phyloP scores from a whole-genome alignment of 2,113 vertebrate species.

The Macroglossus sobrinus region DNA sequence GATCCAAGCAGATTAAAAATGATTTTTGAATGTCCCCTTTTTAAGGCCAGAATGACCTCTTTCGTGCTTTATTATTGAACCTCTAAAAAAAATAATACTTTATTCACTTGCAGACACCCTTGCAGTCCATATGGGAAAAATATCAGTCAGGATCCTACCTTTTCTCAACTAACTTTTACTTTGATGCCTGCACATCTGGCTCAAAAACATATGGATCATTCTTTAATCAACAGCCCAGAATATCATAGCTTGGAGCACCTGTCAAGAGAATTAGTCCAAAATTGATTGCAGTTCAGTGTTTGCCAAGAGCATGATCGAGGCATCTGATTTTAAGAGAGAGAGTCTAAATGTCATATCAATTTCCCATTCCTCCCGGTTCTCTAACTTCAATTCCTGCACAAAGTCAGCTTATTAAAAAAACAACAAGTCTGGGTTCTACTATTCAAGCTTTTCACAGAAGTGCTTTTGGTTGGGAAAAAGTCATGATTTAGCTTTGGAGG shows the following conservation, averaged over 20 bases:
- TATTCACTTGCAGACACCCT: not conserved
- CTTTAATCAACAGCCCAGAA: conserved; percentile 41
- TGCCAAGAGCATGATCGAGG: conserved; percentile 5
- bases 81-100: not conserved
- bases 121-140: conserved; percentile 7
- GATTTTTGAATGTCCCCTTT: not conserved
- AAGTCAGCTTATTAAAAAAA: not conserved
- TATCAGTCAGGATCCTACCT: not conserved
- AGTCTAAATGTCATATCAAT: not conserved
- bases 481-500: not conserved
- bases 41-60: not conserved
- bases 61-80: not conserved
- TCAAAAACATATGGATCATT: not conserved
- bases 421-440: not conserved
- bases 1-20: conserved; percentile 10
- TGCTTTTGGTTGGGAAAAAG: not conserved
- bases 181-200: conserved; percentile 31
- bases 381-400: not conserved
- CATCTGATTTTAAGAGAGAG: conserved; percentile 8
- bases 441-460: conserved; percentile 21
- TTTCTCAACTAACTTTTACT: conserved; percentile 12
- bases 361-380: not conserved
- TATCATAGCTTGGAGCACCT: conserved; percentile 29
- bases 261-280: conserved; percentile 44
- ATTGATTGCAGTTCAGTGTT: conserved; percentile 32